Base-by-base conservation (phyloP, 2,888 invertebrate species). In the Zaprionus obscuricornis region DNA sequence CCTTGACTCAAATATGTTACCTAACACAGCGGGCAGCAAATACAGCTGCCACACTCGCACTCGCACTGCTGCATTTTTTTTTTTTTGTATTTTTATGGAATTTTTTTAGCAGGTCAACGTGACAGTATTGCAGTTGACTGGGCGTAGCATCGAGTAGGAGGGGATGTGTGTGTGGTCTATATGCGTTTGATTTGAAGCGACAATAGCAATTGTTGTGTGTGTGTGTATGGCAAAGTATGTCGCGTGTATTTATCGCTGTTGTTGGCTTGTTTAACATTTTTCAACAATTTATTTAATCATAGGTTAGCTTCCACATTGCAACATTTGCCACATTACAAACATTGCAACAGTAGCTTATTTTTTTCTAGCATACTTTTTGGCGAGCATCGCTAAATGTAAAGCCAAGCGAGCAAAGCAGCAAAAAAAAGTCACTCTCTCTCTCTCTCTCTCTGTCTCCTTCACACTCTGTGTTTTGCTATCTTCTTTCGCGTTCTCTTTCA, bases 1-100 rank as follows among this genome's bases (percentile, higher is more conserved):
- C 81, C 86, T 82, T 82, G 81, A 82, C 85, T 85, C 82, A 85
- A 81, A 78, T 86, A 85, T 74, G 78, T 83, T 78, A 77, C 85
- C 79, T 59, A 75, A 77, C 85, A n/a, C n/a, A 77, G 74, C 63
- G 46, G 75, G 77, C 79, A 54, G 46, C 20, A 39, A 16, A 17
- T 18, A 8, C 17, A 7, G 2, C 11, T 22, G 4, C 4, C 50
- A 39, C 27, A n/a, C n/a, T n/a, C 27, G 10, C 27, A 31, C 8
- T 11, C 16, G 7, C 36, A 29, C 50, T 43, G 34, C 46, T 5
- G 40, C 58, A 27, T 46, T 18, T 22, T 2, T 20, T 11, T 40
- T n/a, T 50, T 40, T 29, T n/a, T 59, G 63, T 62, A 66, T 73
- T 84, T 77, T 84, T 81, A 79, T 81, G 70, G 84, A 81, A 77